Base-by-base conservation (phyloP, 2,888 invertebrate species). In the Oligia latruncula region DNA sequence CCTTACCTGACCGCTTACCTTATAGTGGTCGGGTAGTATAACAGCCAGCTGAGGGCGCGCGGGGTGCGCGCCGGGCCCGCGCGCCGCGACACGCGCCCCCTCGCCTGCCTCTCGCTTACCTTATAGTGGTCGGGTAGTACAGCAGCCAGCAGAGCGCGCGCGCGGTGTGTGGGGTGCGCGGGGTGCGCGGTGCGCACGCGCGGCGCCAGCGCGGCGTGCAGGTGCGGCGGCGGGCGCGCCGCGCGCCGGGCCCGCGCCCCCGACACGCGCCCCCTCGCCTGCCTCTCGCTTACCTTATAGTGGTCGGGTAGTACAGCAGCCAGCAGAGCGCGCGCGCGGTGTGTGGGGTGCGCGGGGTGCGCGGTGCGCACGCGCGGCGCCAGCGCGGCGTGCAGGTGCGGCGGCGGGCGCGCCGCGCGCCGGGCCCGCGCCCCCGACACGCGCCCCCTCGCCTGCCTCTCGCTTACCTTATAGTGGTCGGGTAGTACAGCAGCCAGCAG, bases 291-390 rank as follows among this genome's bases (percentile, higher is more conserved):
- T 40, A 40, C 40, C 40, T 40, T 40, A 40, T 40, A 40, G 40
- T 83, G 85, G 43, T 83, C 82, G 11, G 82, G 82, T 0, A 85
- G 58, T 0, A 85, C 82, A 3, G 80, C 70, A 15, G 80, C 80
- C 9, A 82, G 85, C n/a, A 84, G n/a, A 0, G 84, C 70, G 17
- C 85, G 65, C 2, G 82, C 82, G 60, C 98, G 88, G 70, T 79
- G 81, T 0, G 83, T 4, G 64, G 76, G 60, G 20, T 55, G 82
- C 82, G 60, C 98, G 88, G 70, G 74, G 81, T 0, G 83, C 2
- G 64, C 68, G 60, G 15, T 55, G 65, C 1, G 82, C 82, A 35
- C 35, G 35, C 35, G 35, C 35, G 35, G 35, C 35, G 35, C 35
- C 35, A 35, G 35, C 35, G 35, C 2, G 60, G 98, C 87, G 65